phyloP scores from a whole-genome alignment of 2,113 vertebrate genomes.

The Coturnix japonica region DNA sequence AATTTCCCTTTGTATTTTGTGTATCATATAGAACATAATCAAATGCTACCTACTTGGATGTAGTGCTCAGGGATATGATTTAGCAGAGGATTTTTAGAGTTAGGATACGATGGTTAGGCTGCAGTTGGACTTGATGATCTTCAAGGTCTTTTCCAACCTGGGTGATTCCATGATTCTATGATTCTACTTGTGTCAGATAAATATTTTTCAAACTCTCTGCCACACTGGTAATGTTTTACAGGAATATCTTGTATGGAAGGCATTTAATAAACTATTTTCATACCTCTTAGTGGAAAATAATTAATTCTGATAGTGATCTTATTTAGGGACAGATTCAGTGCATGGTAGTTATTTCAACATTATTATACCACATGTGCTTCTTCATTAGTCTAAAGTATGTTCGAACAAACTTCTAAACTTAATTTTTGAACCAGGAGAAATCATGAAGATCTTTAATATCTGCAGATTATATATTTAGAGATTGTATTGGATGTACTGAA shows the following conservation, averaged over 20 bases:
- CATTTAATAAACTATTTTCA: background rate
- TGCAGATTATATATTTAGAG: background rate
- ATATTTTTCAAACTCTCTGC: background rate
- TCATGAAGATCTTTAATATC: background rate
- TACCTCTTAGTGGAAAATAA: background rate
- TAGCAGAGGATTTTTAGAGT: no score
- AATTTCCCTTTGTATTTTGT: background rate
- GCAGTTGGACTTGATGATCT: no score
- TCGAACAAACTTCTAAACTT: background rate
- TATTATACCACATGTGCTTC: background rate
- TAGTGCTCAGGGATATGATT: no score
- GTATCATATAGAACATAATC: background rate
- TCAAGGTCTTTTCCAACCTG: no score
- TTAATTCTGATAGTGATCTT: background rate
- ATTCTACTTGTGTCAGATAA: background rate
- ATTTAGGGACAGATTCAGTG: background rate
- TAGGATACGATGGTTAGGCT: no score
- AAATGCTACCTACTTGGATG: background rate
- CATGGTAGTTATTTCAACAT: background rate
- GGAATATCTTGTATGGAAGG: background rate
- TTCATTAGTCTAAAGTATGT: background rate
- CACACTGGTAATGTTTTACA: background rate
- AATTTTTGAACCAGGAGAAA: background rate
- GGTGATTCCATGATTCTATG: no score
- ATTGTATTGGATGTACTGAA: background rate